A percentile compares a stretch with the other conserved stretches of the same genome.
Conservation (phyloP, 2,888 invertebrate genomes). For the Meiosimyza decipiens region DNA sequence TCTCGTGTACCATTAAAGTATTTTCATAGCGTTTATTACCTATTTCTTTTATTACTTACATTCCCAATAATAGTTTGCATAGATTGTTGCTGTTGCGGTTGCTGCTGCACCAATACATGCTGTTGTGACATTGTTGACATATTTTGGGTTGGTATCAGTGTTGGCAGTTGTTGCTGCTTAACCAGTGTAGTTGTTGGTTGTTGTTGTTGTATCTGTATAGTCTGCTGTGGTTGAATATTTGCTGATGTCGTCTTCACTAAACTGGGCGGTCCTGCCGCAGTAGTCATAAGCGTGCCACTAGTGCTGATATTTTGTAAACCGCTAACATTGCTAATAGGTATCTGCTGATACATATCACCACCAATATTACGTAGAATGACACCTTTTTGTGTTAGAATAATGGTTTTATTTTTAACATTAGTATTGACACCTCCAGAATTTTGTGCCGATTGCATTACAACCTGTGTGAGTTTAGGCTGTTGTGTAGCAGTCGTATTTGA, state of each 20-base stretch:
- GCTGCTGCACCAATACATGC: conserved; percentile 62
- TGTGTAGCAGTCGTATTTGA: conserved; percentile 65
- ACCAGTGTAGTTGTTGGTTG: conserved; percentile 49
- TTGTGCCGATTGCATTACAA: conserved; percentile 58
- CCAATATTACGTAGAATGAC: conserved; percentile 66
- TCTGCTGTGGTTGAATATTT: conserved; percentile 53
- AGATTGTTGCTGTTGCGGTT: conserved; percentile 53
- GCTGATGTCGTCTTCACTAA: conserved; percentile 61
- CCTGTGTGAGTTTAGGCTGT: conserved; percentile 66
- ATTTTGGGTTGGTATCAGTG: conserved; percentile 63
- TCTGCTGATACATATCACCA: conserved; percentile 66
- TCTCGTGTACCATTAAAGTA: neutral
- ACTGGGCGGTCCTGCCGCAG: conserved; percentile 63
- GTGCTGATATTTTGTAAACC: conserved; percentile 57
- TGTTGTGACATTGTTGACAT: conserved; percentile 55
- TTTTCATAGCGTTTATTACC: no score
- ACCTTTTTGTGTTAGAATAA: conserved; percentile 65
- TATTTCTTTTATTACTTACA: conserved; percentile 51
- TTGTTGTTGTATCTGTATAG: conserved; percentile 56
- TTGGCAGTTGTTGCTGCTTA: conserved; percentile 62
- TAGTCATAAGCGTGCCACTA: conserved; percentile 58
- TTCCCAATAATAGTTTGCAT: conserved; percentile 57
- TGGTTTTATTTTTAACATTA: conserved; percentile 65
- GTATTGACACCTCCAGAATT: conserved; percentile 44
- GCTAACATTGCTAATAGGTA: conserved; percentile 65